Evolutionary conservation across 1,140 invertebrate species (phyloP), one percentile per base, ranked within the genome.

Genomic region (Vollenhovia emeryi): DNA sequence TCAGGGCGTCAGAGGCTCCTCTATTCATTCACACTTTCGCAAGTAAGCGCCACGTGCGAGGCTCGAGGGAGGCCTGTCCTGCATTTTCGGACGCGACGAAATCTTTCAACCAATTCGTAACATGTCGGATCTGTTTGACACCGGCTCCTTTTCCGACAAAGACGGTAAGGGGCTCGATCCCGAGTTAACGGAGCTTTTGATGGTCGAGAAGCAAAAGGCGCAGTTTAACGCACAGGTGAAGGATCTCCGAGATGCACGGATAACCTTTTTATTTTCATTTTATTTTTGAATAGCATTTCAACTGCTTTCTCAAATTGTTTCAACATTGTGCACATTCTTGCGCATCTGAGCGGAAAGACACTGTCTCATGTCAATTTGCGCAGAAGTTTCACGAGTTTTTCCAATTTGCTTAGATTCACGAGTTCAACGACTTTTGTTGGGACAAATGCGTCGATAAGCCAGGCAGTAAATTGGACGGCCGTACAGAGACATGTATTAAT

Each of bases 341-440:
- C 2, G 6, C 7, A 43, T 15, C 3, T 57, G 7, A 1, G 6
- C 43, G 2, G 30, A 21, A 76, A 45, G 30, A 27, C 36, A 45
- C 15, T 33, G 30, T 9, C 2, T 24, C 8, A 36, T 3, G 5
- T 50, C 18, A 21, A n/a, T n/a, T n/a, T 21, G 15, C 62, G 7
- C 9, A 45, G 11, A 60, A 66, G 6, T 27, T 27, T 45, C 9
- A 59, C 50, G 8, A 57, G 57, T 48, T 0, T 45, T 45, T 71
- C 66, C 88, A n/a, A 36, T 80, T 91, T 92, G 89, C 96, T 95
- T 94, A 98, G 98, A 97, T 98, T 89, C 97, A 98, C 91, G 97
- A 98, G 93, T 97, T 99, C 93, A 99, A 98, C 89, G 98, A 99
- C 91, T 96, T 98, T 76, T 99, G 99, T 94, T 99, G 98, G 98